phyloP scores from a whole-genome alignment of 35 echinoderm and acorn worm genomes.

The Strongylocentrotus purpuratus region DNA sequence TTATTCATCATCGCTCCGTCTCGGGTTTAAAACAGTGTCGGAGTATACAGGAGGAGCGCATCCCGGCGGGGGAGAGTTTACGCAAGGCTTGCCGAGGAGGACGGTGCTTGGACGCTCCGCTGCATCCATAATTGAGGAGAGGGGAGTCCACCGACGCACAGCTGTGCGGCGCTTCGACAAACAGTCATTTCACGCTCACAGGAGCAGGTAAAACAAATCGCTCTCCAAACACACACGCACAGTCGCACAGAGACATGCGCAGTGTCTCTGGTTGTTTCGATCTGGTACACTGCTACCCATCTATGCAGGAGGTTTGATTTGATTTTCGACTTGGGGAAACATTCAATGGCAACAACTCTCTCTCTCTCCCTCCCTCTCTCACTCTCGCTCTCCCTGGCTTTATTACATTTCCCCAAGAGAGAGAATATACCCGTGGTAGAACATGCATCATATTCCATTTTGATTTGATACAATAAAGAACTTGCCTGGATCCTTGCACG shows the following conservation, averaged over 20 bases:
- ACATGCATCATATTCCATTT: neutral
- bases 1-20: neutral
- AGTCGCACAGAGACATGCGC: neutral
- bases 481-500: neutral
- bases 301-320: neutral
- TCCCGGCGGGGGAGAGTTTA: conserved; percentile 24
- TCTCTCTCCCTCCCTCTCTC: neutral
- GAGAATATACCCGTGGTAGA: neutral
- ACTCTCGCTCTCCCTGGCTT: neutral
- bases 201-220: conserved; percentile 30
- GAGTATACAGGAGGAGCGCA: neutral
- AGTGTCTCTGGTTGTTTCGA: neutral
- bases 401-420: neutral
- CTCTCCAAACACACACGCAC: conserved; percentile 22
- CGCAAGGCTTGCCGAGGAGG: neutral
- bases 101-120: conserved; percentile 12
- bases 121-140: conserved; percentile 36
- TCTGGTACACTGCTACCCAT: neutral
- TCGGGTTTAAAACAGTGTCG: neutral
- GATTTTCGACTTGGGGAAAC: conserved; percentile 9
- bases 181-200: conserved; percentile 43
- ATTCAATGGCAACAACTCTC: neutral
- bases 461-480: conserved; percentile 1
- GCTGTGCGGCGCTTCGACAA: neutral
- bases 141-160: neutral